Percentiles rank a stretch among this genome's conserved stretches.
Conservation (phyloP, 2,797 vertebrate species). For the Dermochelys coriacea region DNA sequence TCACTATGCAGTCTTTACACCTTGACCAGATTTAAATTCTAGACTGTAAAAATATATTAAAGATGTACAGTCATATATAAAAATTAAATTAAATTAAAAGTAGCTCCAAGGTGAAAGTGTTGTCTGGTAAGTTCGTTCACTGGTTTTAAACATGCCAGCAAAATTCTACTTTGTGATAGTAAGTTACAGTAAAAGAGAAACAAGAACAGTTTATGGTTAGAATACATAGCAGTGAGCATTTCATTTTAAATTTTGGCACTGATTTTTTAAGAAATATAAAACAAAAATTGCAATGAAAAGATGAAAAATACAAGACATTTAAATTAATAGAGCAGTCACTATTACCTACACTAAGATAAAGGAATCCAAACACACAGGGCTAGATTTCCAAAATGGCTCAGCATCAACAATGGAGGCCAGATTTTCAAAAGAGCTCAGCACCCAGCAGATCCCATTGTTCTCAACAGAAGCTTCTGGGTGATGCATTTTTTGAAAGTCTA, state of each 20-base stretch:
- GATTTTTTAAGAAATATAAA: not conserved
- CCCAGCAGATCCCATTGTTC: not conserved
- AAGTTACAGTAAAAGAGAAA: not conserved
- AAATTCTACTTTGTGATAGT: not conserved
- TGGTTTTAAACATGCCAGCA: not conserved
- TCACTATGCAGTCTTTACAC: accelerated
- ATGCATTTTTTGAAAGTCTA: not conserved
- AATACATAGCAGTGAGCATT: not conserved
- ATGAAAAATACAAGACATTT: not conserved
- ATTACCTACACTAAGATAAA: not conserved
- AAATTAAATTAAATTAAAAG: not conserved
- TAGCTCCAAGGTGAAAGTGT: not conserved
- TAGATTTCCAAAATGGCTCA: not conserved
- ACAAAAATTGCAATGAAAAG: not conserved
- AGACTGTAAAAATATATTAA: not conserved
- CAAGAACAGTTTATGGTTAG: not conserved
- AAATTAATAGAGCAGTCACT: not conserved
- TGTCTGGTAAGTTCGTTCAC: not conserved
- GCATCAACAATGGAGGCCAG: no score
- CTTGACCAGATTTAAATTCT: not conserved
- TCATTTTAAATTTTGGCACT: not conserved
- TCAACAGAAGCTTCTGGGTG: not conserved
- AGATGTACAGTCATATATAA: not conserved
- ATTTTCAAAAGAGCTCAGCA: not conserved
- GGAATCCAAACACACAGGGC: not conserved